These are phyloP conservation scores for Lepus townsendii DNA, from an alignment of 2,797 vertebrate species.

Conservation along the genomic window DNA sequence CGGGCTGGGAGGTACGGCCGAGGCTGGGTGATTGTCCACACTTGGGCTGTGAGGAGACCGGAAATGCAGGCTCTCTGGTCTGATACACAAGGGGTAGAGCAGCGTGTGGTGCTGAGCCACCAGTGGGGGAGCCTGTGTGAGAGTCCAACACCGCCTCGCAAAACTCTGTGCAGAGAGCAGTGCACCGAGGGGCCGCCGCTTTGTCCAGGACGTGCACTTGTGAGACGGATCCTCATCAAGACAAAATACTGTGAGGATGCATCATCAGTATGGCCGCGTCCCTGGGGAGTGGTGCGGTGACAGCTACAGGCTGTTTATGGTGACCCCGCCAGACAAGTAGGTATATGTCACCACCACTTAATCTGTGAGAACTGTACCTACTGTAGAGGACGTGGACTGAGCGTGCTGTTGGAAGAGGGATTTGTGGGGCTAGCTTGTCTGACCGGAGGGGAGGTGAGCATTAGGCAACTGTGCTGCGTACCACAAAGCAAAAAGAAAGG, in stretches of 20 bases:
- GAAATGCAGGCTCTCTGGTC: neutral
- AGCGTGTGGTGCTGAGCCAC: neutral
- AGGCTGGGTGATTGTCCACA: neutral
- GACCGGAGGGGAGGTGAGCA: neutral
- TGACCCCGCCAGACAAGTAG: neutral
- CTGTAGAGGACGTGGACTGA: neutral
- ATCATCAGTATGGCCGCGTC: neutral
- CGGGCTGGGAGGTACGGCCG: neutral
- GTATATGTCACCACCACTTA: constrained; percentile 17
- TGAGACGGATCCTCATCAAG: neutral
- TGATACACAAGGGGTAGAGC: neutral
- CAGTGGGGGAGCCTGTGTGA: neutral
- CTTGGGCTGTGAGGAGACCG: neutral
- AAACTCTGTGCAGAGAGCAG: neutral
- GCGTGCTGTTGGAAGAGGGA: neutral
- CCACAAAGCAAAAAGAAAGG: neutral
- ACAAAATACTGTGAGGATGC: neutral
- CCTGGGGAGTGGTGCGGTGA: neutral
- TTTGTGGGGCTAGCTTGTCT: neutral
- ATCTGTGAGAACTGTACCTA: constrained; percentile 25
- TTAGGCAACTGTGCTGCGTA: neutral
- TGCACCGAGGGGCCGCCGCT: neutral
- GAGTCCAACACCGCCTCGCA: no score
- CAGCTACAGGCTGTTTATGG: neutral
- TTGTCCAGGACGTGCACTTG: neutral